A percentile compares a stretch with the other conserved stretches of the same genome.
Conservation (phyloP, 1,140 invertebrate species). For the Helicoverpa zea region DNA sequence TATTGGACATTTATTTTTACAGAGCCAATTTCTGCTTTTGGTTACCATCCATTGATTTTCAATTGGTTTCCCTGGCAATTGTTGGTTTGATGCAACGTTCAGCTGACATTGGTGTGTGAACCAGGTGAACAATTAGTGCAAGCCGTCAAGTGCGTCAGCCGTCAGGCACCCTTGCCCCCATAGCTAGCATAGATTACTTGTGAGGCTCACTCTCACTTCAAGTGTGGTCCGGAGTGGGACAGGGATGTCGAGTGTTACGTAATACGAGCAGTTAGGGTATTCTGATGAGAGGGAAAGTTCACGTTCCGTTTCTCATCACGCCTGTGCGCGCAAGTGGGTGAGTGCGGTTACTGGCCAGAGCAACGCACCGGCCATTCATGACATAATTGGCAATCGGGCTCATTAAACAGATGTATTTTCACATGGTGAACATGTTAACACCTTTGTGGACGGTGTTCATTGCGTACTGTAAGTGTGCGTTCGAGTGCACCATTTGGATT, state of each 20-base stretch:
- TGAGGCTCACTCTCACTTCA: constrained; percentile 46
- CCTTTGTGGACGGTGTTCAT: constrained; percentile 50
- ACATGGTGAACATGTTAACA: constrained; percentile 62
- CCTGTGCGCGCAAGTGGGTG: constrained; percentile 80
- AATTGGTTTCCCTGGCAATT: not conserved
- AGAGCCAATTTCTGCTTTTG: constrained; percentile 19
- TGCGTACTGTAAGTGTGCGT: constrained; percentile 22
- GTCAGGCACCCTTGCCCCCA: constrained; percentile 22
- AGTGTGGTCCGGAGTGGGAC: constrained; percentile 47
- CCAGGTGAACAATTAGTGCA: constrained; percentile 33
- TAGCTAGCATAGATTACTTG: constrained; percentile 40
- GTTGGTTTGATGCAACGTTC: not conserved
- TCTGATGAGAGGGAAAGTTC: constrained; percentile 83
- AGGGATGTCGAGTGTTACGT: constrained; percentile 58
- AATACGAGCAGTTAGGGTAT: constrained; percentile 67
- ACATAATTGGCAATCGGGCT: constrained; percentile 78
- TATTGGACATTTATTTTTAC: constrained; percentile 54
- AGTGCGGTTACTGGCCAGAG: constrained; percentile 78
- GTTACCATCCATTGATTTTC: constrained; percentile 29
- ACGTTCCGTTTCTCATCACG: constrained; percentile 77
- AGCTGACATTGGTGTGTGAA: constrained; percentile 10
- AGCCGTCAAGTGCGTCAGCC: constrained; percentile 23
- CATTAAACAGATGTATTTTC: constrained; percentile 68
- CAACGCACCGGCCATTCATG: constrained; percentile 81
- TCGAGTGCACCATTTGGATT: not conserved